Evolutionary conservation across 2,797 vertebrate genomes (phyloP), one percentile per base, ranked within the genome.

Genomic region (Denticeps clupeoides): DNA sequence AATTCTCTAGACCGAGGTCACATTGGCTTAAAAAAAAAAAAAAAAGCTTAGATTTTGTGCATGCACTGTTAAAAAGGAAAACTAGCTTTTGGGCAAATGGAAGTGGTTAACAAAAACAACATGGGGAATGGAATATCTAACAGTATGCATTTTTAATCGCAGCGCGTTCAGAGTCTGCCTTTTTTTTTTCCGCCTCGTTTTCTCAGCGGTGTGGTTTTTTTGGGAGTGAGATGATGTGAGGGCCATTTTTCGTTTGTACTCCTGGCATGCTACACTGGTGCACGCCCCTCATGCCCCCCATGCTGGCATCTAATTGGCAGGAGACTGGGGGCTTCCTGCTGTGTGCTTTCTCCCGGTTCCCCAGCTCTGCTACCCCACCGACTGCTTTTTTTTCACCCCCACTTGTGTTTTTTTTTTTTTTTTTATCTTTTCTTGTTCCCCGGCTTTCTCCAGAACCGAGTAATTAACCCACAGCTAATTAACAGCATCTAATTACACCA

Each of bases 391-490:
- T 37, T 27, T 47, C 11, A 8, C 10, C 28, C 28, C 8, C 46
- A 42, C 45, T 26, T 21, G 3, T 21, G 26, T 43, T 16, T 35
- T 40, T 41, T 12, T 50, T 50, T 54, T 40, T 72, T 74, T 69
- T 68, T 59, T 72, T 71, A 76, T 69, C 63, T 48, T 47, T 56
- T 40, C 61, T n/a, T n/a, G n/a, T n/a, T n/a, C n/a, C n/a, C n/a
- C n/a, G n/a, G n/a, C n/a, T n/a, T n/a, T n/a, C 74, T 75, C 61
- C 69, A 85, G 81, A 88, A 83, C 82, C 63, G 79, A 84, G 84
- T 96, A 96, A 98, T 97, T 98, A 97, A 95, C 91, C 89, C 85
- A 79, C 82, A 84, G 87, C 89, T 96, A 96, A 97, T 97, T 92
- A 94, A 93, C 89, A 88, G 88, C 89, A 89, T 90, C 86, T 94